Base-by-base conservation (phyloP, 37 sponge, comb jelly and placozoan species). In the Aplysina aerophoba region DNA sequence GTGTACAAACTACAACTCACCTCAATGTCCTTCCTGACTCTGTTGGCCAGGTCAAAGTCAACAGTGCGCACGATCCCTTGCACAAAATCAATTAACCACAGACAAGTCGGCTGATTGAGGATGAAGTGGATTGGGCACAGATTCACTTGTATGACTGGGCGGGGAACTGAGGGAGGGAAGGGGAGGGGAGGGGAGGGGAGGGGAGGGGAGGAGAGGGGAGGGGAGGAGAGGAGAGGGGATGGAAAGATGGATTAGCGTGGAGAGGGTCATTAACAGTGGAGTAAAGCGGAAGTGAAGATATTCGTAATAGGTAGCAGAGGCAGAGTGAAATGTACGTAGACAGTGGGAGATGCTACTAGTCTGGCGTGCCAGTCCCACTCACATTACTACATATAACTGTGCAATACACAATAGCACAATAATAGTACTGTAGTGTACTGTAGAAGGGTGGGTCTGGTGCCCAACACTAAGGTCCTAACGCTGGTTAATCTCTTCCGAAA, bases 21-120 rank as follows among this genome's bases (percentile, higher is more conserved):
- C 44, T 36, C 15, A 24, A 75, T 75, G 78, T 75, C 78, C 53
- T 75, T 36, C 54, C n/a, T 36, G 44, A 75, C 78, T 24, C 54
- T 75, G 78, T 50, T 75, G 34, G 87, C 89, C 35, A 93, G 85
- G 62, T 87, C 85, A 44, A 90, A n/a, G 78, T 93, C 88, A 25
- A 93, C 72, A 5, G 93, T 93, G 15, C 34, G 41, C 0, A 86
- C 14, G 0, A 93, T 90, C 0, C 90, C 93, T 31, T 87, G 81
- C 22, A 91, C 55, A 55, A 92, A 95, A 82, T 95, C 92, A 37
- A 85, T 87, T 40, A 95, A 60, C 95, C 95, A 95, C 44, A 95
- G 72, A 35, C 73, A 83, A 20, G 87, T 91, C 74, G 87, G 24
- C 74, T 95, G 95, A 71, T 95, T 73, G 69, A 95, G 44, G 78